These are phyloP conservation scores for Spodoptera litura DNA, from an alignment of 1,140 invertebrate genomes.

Conservation along the genomic window DNA sequence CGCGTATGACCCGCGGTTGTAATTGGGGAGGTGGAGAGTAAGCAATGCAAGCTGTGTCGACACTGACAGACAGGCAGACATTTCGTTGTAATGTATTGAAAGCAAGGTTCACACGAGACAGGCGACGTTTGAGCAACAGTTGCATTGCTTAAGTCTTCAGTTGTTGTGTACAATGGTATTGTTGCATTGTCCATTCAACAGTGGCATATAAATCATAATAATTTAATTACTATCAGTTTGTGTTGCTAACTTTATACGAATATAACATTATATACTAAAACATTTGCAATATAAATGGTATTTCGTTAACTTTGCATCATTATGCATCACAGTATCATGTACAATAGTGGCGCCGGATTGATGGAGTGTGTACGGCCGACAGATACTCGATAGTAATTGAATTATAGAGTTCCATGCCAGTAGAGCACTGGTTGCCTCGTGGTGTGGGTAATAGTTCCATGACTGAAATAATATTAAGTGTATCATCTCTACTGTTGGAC, in stretches of 20 bases:
- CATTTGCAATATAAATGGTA: too few species aligned
- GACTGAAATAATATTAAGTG: conserved; percentile 56
- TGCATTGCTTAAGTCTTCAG: conserved; percentile 41
- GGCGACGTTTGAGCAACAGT: conserved; percentile 33
- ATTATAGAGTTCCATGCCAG: conserved; percentile 34
- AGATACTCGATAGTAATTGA: conserved; percentile 32
- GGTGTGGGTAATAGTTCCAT: conserved; percentile 45
- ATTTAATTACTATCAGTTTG: conserved; percentile 40
- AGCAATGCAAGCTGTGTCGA: conserved; percentile 4
- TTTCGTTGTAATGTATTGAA: neutral
- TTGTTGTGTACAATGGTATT: conserved; percentile 49
- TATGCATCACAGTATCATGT: too few species aligned
- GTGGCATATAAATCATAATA: conserved; percentile 39
- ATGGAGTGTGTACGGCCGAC: neutral
- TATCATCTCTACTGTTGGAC: conserved; percentile 46
- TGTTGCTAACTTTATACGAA: neutral
- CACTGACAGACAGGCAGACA: too few species aligned
- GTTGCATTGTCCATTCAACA: conserved; percentile 52
- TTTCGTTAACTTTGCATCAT: too few species aligned
- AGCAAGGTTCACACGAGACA: neutral
- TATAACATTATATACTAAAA: too few species aligned
- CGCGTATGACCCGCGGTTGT: conserved; percentile 42
- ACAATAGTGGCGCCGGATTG: too few species aligned
- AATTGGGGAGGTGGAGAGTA: conserved; percentile 19
- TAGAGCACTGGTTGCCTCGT: conserved; percentile 47